Evolutionary conservation across 2,888 invertebrate genomes (phyloP).

Genomic region (Thumatha senex): DNA sequence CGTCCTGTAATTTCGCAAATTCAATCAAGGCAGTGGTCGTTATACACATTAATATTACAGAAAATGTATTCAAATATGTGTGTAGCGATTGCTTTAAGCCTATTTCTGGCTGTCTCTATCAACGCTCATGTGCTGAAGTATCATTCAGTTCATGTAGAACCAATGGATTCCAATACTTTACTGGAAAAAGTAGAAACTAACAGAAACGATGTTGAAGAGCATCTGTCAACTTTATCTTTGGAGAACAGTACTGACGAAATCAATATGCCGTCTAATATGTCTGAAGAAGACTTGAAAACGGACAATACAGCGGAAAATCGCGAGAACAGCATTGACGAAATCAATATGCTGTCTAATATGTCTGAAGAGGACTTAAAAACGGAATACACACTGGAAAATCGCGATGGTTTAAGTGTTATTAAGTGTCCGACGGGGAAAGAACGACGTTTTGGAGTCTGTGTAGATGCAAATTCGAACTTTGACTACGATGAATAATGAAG

Average conservation of each 20-base stretch:
- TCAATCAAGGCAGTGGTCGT: slow-evolving; percentile 9
- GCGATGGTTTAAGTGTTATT: slow-evolving; percentile 27
- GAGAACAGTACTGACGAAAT: slow-evolving; percentile 22
- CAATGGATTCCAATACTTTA: slow-evolving; percentile 10
- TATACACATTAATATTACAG: slow-evolving; percentile 30
- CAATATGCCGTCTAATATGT: slow-evolving; percentile 7
- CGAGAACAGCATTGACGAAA: slow-evolving; percentile 25
- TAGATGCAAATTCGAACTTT: slow-evolving; percentile 22
- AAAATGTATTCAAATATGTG: slow-evolving; percentile 36
- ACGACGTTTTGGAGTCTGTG: slow-evolving; percentile 33
- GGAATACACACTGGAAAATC: slow-evolving; percentile 22
- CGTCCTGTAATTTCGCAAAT: neutral
- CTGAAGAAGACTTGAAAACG: slow-evolving; percentile 4
- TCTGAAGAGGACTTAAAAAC: slow-evolving; percentile 5
- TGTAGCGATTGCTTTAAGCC: slow-evolving; percentile 27
- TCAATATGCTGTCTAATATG: slow-evolving; percentile 7
- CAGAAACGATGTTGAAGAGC: slow-evolving; percentile 16
- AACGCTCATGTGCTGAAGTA: slow-evolving; percentile 19
- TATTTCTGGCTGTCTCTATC: slow-evolving; percentile 21
- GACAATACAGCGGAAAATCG: neutral
- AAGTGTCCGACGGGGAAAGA: slow-evolving; percentile 29
- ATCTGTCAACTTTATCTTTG: slow-evolving; percentile 11
- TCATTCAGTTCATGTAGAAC: slow-evolving; percentile 17
- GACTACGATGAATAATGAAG: too few species aligned
- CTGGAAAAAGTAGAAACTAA: slow-evolving; percentile 17